Evolutionary conservation across 2,113 vertebrate species (phyloP).

Genomic region (Perca flavescens): DNA sequence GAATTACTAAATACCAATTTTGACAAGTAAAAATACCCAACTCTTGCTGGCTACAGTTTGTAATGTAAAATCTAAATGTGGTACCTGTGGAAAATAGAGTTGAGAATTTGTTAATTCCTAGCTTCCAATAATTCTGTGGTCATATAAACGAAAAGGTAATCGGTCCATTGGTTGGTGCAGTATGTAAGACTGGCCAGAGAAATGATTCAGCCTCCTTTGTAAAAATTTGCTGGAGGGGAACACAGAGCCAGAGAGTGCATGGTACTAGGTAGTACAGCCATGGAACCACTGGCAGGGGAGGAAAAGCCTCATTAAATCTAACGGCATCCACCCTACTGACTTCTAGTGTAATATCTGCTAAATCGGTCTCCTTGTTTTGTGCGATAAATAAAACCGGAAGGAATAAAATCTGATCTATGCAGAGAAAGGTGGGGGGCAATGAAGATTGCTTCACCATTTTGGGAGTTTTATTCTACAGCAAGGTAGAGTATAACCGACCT

Average conservation of each 20-base stretch:
- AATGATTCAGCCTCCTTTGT: conserved; percentile 63
- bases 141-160: conserved; percentile 30
- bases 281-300: conserved; percentile 63
- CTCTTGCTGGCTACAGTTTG: background rate
- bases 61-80: background rate
- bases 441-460: conserved; percentile 50
- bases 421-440: conserved; percentile 25
- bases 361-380: conserved; percentile 33
- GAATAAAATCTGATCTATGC: conserved; percentile 38
- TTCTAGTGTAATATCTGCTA: conserved; percentile 42
- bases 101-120: conserved; percentile 15
- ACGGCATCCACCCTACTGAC: conserved; percentile 50
- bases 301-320: conserved; percentile 71
- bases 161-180: conserved; percentile 34
- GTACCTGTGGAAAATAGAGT: background rate
- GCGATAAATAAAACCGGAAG: conserved; percentile 47
- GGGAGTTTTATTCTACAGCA: conserved; percentile 44
- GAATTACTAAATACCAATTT: background rate
- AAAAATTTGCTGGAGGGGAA: conserved; percentile 66
- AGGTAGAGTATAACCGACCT: conserved; percentile 68
- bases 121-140: conserved; percentile 37
- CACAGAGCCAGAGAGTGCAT: conserved; percentile 58
- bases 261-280: conserved; percentile 81
- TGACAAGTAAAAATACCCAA: background rate
- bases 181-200: conserved; percentile 32